Conservation (phyloP, 2,797 vertebrate genomes). For the Acrossocheilus wenchowensis region DNA sequence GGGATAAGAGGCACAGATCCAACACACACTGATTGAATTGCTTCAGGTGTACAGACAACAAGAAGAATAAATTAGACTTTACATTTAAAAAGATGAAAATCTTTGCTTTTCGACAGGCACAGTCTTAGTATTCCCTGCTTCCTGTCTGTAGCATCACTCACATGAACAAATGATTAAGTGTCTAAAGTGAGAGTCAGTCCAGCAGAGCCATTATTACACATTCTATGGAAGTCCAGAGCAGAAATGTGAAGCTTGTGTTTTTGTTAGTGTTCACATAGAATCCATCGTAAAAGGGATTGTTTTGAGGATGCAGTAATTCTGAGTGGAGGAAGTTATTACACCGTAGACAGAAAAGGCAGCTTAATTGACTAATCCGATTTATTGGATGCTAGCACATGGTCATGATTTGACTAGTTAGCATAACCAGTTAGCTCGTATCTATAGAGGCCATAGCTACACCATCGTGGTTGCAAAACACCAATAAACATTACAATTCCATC, state of each 20-base stretch:
- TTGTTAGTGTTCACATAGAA: not conserved
- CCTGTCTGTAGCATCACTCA: not conserved
- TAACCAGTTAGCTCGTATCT: not conserved
- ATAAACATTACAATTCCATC: not conserved
- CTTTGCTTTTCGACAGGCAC: not conserved
- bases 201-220: not conserved
- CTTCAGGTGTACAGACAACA: conserved; percentile 54
- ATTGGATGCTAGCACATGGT: not conserved
- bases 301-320: not conserved
- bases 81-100: conserved; percentile 35
- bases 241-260: not conserved
- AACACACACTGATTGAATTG: conserved; percentile 31
- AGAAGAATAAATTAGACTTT: conserved; percentile 70
- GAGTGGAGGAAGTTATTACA: not conserved
- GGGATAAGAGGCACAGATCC: conserved; percentile 65
- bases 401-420: not conserved
- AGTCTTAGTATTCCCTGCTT: not conserved
- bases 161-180: conserved; percentile 2
- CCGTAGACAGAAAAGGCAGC: not conserved
- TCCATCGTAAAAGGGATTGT: not conserved
- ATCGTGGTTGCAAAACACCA: not conserved
- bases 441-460: not conserved
- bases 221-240: not conserved
- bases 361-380: not conserved
- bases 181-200: not conserved